Percentiles rank a stretch among this genome's conserved stretches.
Conservation (phyloP, 1,140 invertebrate genomes). For the Caenorhabditis brenneri region DNA sequence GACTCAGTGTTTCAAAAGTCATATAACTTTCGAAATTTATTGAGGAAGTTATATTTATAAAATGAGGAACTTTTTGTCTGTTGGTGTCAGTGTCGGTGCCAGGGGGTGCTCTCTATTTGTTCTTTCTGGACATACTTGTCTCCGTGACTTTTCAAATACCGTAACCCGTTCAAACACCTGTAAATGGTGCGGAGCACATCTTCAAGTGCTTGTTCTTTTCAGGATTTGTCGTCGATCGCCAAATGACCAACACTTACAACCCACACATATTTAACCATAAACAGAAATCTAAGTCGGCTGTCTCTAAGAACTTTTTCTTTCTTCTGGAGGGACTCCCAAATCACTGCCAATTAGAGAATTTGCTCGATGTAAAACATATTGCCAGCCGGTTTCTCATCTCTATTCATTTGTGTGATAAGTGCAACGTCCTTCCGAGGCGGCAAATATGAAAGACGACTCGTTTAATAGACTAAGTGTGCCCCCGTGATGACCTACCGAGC, state of each 20-base stretch:
- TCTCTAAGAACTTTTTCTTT: not conserved
- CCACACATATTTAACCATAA: not conserved
- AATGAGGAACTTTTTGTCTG: not conserved
- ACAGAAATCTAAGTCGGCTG: not conserved
- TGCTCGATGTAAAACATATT: not conserved
- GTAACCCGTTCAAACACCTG: conserved; percentile 14
- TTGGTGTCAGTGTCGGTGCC: conserved; percentile 24
- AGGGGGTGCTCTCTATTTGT: conserved; percentile 17
- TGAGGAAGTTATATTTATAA: not conserved
- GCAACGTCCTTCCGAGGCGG: not conserved
- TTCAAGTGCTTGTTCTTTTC: conserved; percentile 33
- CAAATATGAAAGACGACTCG: not conserved
- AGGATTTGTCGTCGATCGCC: not conserved
- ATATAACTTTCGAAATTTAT: not conserved
- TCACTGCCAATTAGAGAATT: conserved; percentile 11
- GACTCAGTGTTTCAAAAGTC: not conserved
- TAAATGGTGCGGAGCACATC: conserved; percentile 55
- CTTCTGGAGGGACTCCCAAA: not conserved
- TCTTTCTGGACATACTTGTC: conserved; percentile 30
- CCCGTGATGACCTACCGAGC: not conserved
- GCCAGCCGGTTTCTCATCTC: not conserved
- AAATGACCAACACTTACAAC: conserved; percentile 9
- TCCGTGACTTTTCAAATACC: not conserved
- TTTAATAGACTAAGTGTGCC: conserved; percentile 41
- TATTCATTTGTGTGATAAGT: conserved; percentile 22